Base-by-base conservation (phyloP, 2,113 vertebrate species). In the Pongo pygmaeus region DNA sequence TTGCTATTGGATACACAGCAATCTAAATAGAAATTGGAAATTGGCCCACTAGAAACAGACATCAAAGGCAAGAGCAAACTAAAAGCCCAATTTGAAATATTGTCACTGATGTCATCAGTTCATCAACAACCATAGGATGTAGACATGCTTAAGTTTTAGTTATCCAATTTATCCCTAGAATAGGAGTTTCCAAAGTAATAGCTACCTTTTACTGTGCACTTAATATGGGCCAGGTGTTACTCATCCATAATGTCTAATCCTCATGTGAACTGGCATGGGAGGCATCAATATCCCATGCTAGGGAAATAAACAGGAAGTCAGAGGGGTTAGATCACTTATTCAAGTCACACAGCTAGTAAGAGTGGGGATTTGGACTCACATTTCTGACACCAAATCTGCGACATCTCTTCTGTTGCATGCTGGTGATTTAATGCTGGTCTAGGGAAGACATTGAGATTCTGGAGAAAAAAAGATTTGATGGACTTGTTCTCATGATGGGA, bases 31-130 rank as follows among this genome's bases (percentile, higher is more conserved):
- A 27, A 52, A 55, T 46, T 80, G 52, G 50, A 89, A 94, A 87
- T 69, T 89, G 72, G 48, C 48, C 23, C 48, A 25, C 52, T 77
- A 74, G 74, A 94, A 77, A 50, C 16, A 20, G 75, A 86, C 43
- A 89, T 81, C 43, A 55, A 92, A 94, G 61, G n/a, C 59, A 91
- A 79, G 57, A 52, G n/a, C 18, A 38, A 93, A 80, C 2, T 90
- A 67, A 88, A 96, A 87, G 32, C 50, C 46, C 69, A 43, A 30
- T 48, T 23, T 87, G 43, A 92, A 97, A 91, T 87, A 93, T 46
- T 91, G 55, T 89, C 46, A 40, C 8, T 79, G 17, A 67, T 74
- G 17, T 69, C 38, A 75, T 70, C 79, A 87, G 25, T 94, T 96
- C 40, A 64, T 69, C n/a, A 88, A 75, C 16, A 30, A 90, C 22